Percentiles rank a stretch among this genome's conserved stretches.
Evolutionary conservation across 1,140 invertebrate species (phyloP).

Genomic region (Lepidurus packardi): DNA sequence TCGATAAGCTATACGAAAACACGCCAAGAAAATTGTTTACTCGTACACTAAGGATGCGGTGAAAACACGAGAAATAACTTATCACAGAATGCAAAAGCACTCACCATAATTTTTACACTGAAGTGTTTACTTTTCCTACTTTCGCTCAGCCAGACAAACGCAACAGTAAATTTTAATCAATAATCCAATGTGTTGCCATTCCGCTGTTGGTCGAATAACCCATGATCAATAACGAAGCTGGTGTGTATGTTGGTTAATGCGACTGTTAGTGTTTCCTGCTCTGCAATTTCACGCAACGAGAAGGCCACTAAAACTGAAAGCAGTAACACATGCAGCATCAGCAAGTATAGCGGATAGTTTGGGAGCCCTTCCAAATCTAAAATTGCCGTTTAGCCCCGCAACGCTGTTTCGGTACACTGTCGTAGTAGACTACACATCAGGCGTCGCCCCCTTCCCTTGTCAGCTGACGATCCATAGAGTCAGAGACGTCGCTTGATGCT

Average conservation of each 20-base stretch:
- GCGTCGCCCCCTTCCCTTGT: not conserved
- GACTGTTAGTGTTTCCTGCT: not conserved
- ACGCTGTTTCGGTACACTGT: not conserved
- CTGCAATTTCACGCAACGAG: not conserved
- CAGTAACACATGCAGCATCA: not conserved
- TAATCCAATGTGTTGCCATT: not conserved
- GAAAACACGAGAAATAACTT: too few relatives aligned
- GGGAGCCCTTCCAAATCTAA: conserved; percentile 10
- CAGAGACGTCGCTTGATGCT: not conserved
- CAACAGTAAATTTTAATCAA: conserved; percentile 11
- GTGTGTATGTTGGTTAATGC: not conserved
- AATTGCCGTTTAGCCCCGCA: not conserved
- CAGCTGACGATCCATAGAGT: conserved; percentile 8
- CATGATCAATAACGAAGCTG: not conserved
- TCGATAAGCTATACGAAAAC: too few relatives aligned
- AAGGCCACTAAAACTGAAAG: conserved; percentile 3
- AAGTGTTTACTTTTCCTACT: not conserved
- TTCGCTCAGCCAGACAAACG: not conserved
- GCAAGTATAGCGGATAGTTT: not conserved
- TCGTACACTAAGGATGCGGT: too few relatives aligned
- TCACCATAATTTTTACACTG: not conserved
- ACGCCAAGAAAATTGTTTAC: too few relatives aligned
- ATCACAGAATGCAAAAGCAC: not conserved
- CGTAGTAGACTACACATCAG: not conserved
- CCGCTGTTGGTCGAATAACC: not conserved